Base-by-base conservation (phyloP, 2,888 invertebrate genomes). In the Chironomus tentans region DNA sequence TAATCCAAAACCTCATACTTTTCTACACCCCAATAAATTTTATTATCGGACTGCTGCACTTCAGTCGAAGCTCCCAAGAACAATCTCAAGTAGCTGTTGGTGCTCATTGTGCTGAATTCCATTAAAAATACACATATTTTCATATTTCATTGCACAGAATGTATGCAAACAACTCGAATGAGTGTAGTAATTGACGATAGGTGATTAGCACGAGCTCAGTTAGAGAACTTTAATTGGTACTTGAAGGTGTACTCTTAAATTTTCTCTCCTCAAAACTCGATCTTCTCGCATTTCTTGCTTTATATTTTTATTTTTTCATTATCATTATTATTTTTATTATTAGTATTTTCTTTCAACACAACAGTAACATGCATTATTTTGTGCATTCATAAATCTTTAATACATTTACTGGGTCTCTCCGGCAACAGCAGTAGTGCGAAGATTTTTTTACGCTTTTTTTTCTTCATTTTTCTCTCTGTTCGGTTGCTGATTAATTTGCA, bases 171-270 rank as follows among this genome's bases (percentile, higher is more conserved):
- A 56, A 3, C 2, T 56, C 15, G 56, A n/a, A 56, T 56, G 10
- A 56, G 56, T 56, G 56, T 56, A 18, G 65, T 65, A 65, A 65
- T 28, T 47, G 70, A 70, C 47, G 70, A 70, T 70, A 15, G 46
- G 70, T 70, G 70, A 70, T 70, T 70, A 70, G 47, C 70, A 70
- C 70, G 70, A 70, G 70, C 70, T 70, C 70, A n/a, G 15, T 18
- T 38, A 38, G 38, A 18, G 56, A 7, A 5, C n/a, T 18, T 47
- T 70, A 70, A 70, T 70, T 70, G 70, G 47, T 70, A 70, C 47
- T 47, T 47, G 70, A 70, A 70, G 18, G 70, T 70, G 46, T 70
- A 47, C 47, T 15, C 62, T 21, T 62, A 69, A 69, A 46, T 47
- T 69, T 18, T 69, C 18, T 38, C 69, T 6, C 24, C 21, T 21